Percentiles rank a stretch among this genome's conserved stretches.
Conservation (phyloP, 2,888 invertebrate genomes). For the Scaptomyza caliginosa region DNA sequence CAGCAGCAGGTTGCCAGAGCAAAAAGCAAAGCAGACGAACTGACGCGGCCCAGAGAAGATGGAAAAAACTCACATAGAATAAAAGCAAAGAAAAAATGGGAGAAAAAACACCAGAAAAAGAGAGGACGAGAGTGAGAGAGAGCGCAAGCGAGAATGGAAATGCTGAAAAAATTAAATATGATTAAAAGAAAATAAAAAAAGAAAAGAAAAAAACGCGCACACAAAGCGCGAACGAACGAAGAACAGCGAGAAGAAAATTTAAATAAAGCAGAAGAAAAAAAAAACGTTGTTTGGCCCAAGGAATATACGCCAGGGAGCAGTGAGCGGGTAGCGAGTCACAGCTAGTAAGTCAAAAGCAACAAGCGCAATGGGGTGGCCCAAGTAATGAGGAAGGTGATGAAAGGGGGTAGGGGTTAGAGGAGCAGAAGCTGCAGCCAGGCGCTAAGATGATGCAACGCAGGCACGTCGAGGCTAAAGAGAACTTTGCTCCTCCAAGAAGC, state of each 20-base stretch:
- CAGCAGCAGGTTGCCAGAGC: conserved; percentile 46
- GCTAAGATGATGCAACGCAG: conserved; percentile 63
- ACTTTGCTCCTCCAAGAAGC: conserved; percentile 14
- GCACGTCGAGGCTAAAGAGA: conserved; percentile 48
- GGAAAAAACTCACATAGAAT: conserved; percentile 28
- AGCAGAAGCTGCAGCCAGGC: conserved; percentile 33
- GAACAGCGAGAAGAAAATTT: conserved; percentile 55
- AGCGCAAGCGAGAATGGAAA: conserved; percentile 60
- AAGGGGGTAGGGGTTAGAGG: background rate
- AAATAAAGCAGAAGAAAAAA: conserved; percentile 63
- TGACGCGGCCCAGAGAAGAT: conserved; percentile 47
- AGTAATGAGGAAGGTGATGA: background rate
- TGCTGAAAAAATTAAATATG: conserved; percentile 75
- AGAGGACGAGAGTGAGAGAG: conserved; percentile 51
- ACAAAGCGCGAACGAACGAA: conserved; percentile 24
- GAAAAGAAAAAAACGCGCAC: conserved; percentile 9
- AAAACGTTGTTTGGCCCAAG: conserved; percentile 49
- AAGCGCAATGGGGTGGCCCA: conserved; percentile 48
- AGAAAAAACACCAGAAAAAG: conserved; percentile 30
- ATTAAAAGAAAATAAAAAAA: conserved; percentile 74
- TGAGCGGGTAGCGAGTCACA: background rate
- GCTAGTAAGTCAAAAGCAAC: conserved; percentile 63
- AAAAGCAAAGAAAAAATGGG: conserved; percentile 14
- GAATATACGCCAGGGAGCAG: conserved; percentile 52
- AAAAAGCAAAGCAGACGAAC: conserved; percentile 2